Evolutionary conservation across 1,140 invertebrate species (phyloP), one percentile per base, ranked within the genome.

Genomic region (Neomicropteryx cornuta): DNA sequence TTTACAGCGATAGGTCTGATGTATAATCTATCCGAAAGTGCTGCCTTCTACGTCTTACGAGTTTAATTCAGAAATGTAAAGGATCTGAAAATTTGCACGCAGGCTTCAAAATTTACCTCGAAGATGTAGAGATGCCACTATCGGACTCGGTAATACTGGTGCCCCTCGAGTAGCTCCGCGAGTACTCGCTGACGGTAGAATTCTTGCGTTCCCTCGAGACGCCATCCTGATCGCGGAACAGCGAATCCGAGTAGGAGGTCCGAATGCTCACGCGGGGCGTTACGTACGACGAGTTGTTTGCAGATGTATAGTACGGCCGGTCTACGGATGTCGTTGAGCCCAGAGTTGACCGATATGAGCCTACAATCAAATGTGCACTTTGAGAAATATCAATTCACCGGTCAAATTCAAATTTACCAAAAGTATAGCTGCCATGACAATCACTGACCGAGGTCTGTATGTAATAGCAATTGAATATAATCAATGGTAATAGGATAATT

Each of bases 341-440:
- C 29, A 65, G 47, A 0, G 66, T 61, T 0, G 68, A 68, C 20
- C 72, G 49, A 42, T 70, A 73, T 0, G 70, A 68, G 1, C 69
- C 66, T 3, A 65, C 55, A 1, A 62, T 52, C 10, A 40, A 20
- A n/a, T n/a, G n/a, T n/a, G n/a, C n/a, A n/a, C n/a, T n/a, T n/a
- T n/a, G n/a, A n/a, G n/a, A n/a, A n/a, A n/a, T n/a, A n/a, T n/a
- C n/a, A n/a, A n/a, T n/a, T n/a, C n/a, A n/a, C n/a, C n/a, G n/a
- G n/a, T n/a, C n/a, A n/a, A n/a, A n/a, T n/a, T n/a, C n/a, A n/a
- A n/a, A n/a, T n/a, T n/a, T n/a, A n/a, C n/a, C n/a, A n/a, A n/a
- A n/a, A n/a, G n/a, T n/a, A n/a, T n/a, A n/a, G n/a, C n/a, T n/a
- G n/a, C n/a, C n/a, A n/a, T n/a, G n/a, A n/a, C n/a, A n/a, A n/a